Evolutionary conservation across 2,888 invertebrate species (phyloP), one percentile per base, ranked within the genome.

Genomic region (Pseudeuparius sepicola): DNA sequence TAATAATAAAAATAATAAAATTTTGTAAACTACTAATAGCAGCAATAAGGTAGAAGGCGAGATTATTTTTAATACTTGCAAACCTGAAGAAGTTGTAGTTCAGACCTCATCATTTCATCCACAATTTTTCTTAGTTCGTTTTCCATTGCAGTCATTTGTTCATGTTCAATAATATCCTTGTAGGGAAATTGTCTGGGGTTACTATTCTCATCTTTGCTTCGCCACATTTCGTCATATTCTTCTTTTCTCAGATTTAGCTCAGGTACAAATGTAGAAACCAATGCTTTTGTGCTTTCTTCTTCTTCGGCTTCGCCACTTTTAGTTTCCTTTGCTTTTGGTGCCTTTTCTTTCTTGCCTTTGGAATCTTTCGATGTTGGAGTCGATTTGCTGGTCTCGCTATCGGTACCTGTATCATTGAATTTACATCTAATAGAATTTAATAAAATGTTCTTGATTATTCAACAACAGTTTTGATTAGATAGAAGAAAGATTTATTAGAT

Each of bases 181-280:
- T 90, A 85, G 48, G 81, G 79, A 14, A 71, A 70, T 57, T 93
- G 90, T 31, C 73, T 66, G 0, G 75, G 70, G 60, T 89, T 86
- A 2, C 68, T 65, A 0, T 67, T 63, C 52, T 90, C 89, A 47
- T 87, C 82, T 55, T 78, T 80, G 34, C 75, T 73, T 49, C 75
- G 77, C 93, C 93, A 94, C 14, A 80, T 70, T 41, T 83, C 88
- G 56, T 82, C 79, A 54, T 78, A 80, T 49, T 84, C 85, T 54
- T 80, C 76, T 59, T 80, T 80, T 24, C 75, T 73, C 15, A 71
- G 66, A 11, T 78, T 70, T 34, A 89, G 67, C 42, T 82, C 79
- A 4, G 78, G 72, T 7, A 87, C 60, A 57, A 85, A 84, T 14
- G 72, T 68, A 0, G 88, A 87, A 7, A 72, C 68, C 7, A 68